Evolutionary conservation across 1,140 invertebrate species (phyloP), one percentile per base, ranked within the genome.

Genomic region (Melipona quadrifasciata): DNA sequence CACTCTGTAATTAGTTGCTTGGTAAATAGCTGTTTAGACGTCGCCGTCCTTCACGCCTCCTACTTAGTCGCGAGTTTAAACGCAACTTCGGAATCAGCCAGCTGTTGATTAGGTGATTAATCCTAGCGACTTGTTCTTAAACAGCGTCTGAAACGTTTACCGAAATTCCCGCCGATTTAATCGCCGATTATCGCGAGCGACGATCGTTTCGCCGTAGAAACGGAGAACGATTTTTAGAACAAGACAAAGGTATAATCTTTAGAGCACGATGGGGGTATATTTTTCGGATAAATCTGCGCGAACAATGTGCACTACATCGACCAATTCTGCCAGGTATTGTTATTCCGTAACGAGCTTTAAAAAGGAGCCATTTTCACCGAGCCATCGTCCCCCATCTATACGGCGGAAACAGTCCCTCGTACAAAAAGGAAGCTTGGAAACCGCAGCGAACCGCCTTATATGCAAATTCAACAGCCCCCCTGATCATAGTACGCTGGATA

Each of bases 391-490:
- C 51, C 61, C 51, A 61, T 58, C 67, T 71, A 77, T 72, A 76
- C 17, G 76, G 71, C 39, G 72, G 58, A 76, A 84, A 72, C 77
- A 80, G 80, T 87, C 61, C 86, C 61, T 67, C 78, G 21, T 31
- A 65, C 86, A 47, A 79, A 47, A 80, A 80, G 71, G 84, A 85
- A 89, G 75, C 68, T 81, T 55, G 82, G 86, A 79, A 88, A 86
- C 72, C 84, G 68, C 75, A 55, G 39, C 58, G 73, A 77, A 57
- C 72, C 83, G 85, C 88, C 90, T 91, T 91, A 87, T 84, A 91
- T 91, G 90, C 85, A 91, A 91, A 91, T 91, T 90, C 67, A 80
- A 86, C 85, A 61, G 58, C 55, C 71, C 57, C 57, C 67, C 58
- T 82, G 68, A 76, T 88, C 78, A 64, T 82, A 67, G 31, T 17